Conservation (phyloP, 1,140 invertebrate genomes). For the Antheraea mylitta region DNA sequence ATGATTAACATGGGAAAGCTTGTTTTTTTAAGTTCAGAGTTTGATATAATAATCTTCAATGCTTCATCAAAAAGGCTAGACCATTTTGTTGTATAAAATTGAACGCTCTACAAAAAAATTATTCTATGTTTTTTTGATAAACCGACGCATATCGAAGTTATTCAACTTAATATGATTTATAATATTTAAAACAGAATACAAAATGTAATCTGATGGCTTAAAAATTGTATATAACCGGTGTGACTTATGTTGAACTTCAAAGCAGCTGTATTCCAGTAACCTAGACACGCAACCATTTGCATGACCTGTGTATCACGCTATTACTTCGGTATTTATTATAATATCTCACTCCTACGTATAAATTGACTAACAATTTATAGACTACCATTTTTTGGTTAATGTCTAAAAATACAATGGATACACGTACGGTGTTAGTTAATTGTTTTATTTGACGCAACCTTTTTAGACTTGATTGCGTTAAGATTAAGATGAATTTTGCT, state of each 20-base stretch:
- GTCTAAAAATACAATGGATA: neutral
- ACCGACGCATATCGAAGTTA: too few relatives aligned
- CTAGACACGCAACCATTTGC: conserved; percentile 34
- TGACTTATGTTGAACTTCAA: conserved; percentile 13
- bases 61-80: too few relatives aligned
- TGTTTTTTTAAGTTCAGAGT: too few relatives aligned
- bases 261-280: conserved; percentile 21
- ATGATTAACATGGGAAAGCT: too few relatives aligned
- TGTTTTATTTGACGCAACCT: neutral
- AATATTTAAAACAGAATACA: too few relatives aligned
- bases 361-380: conserved; percentile 28
- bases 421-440: neutral
- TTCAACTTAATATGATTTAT: too few relatives aligned
- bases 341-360: neutral
- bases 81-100: too few relatives aligned
- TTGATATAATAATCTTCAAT: too few relatives aligned
- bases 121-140: too few relatives aligned
- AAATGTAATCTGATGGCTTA: too few relatives aligned
- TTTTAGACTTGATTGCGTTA: neutral
- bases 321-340: conserved; percentile 18
- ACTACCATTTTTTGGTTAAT: neutral
- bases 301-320: conserved; percentile 22
- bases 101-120: too few relatives aligned
- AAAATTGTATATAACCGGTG: conserved; percentile 5
- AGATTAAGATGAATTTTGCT: too few relatives aligned